Evolutionary conservation across 2,888 invertebrate species (phyloP).

Genomic region (Dromius quadrimaculatus): DNA sequence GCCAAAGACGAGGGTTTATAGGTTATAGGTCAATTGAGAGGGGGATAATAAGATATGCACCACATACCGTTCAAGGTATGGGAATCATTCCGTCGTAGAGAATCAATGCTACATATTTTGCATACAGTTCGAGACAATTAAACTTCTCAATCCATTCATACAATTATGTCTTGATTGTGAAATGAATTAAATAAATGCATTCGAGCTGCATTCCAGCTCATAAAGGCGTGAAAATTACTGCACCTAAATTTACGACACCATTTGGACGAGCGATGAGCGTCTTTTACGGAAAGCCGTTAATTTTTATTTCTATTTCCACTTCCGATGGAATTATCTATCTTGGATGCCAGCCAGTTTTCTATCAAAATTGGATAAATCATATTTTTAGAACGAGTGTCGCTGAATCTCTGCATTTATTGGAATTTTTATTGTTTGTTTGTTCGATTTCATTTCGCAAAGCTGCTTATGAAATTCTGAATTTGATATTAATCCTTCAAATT

Average conservation of each 20-base stretch:
- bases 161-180: too few relatives aligned
- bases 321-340: constrained; percentile 47
- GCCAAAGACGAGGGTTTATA: constrained; percentile 33
- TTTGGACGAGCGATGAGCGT: constrained; percentile 36
- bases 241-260: constrained; percentile 44
- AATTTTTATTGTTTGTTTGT: constrained; percentile 34
- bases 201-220: not conserved
- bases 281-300: constrained; percentile 48
- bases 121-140: too few relatives aligned
- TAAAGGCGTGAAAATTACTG: too few relatives aligned
- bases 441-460: constrained; percentile 25
- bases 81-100: too few relatives aligned
- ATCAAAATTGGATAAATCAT: constrained; percentile 51
- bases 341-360: constrained; percentile 37
- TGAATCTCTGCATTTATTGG: constrained; percentile 34
- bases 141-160: too few relatives aligned
- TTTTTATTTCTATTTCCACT: constrained; percentile 49
- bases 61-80: too few relatives aligned
- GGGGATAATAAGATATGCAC: too few relatives aligned
- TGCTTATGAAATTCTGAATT: constrained; percentile 30
- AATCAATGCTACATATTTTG: too few relatives aligned
- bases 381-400: constrained; percentile 42
- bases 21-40: too few relatives aligned
- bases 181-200: too few relatives aligned
- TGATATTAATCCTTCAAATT: constrained; percentile 24